Evolutionary conservation across 2,888 invertebrate species (phyloP).

Genomic region (Smittia aterrima): DNA sequence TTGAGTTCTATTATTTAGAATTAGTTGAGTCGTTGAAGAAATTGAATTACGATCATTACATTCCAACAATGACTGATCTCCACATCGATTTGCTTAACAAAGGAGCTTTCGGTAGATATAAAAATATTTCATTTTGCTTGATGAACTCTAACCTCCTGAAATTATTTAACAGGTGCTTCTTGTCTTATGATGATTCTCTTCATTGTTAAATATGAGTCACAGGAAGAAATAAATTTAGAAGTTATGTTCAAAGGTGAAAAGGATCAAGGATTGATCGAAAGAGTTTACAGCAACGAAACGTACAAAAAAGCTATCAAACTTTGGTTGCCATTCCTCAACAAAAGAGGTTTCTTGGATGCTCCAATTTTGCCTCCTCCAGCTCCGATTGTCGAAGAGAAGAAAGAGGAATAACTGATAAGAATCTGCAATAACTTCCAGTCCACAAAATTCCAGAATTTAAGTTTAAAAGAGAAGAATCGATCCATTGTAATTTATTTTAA

Average conservation of each 20-base stretch:
- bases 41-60: not conserved
- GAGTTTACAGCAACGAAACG: not conserved
- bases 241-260: not conserved
- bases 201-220: constrained; percentile 5
- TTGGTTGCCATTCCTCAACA: constrained; percentile 23
- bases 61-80: constrained; percentile 35
- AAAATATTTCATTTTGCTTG: not conserved
- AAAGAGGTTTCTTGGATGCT: constrained; percentile 32
- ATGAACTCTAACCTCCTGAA: not conserved
- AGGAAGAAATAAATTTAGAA: not conserved
- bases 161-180: not conserved
- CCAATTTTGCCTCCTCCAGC: no score
- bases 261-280: not conserved
- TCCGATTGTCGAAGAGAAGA: no score
- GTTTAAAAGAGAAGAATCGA: no score
- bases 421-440: no score
- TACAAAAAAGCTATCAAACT: not conserved
- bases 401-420: no score
- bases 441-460: no score
- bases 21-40: constrained; percentile 3
- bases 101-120: constrained; percentile 15
- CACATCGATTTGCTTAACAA: constrained; percentile 26
- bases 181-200: constrained; percentile 6
- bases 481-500: no score
- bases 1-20: constrained; percentile 37